Base-by-base conservation (phyloP, 2,113 vertebrate species). In the Corythaixoides concolor region DNA sequence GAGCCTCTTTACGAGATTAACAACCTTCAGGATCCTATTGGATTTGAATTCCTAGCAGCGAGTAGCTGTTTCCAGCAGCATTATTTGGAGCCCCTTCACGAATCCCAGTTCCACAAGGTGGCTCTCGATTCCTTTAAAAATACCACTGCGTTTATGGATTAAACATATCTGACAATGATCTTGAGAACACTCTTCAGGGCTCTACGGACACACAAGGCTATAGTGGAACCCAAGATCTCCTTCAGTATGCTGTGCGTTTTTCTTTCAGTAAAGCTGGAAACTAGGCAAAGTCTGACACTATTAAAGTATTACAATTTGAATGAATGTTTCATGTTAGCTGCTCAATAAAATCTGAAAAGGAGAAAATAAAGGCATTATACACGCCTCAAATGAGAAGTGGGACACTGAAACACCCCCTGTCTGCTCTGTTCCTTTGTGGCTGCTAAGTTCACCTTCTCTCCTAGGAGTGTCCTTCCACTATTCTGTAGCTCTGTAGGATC, bases 61-160 rank as follows among this genome's bases (percentile, higher is more conserved):
- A 86, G 37, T 7, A 84, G 52, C 63, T 70, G 35, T 37, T 90
- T 18, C 62, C 49, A 47, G n/a, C 24, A 45, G 15, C 5, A 50
- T 53, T 24, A 33, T 43, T 49, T 56, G 33, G 28, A 83, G 39
- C 52, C 39, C 45, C 68, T 95, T 74, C 33, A 3, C n/a, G 69
- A 96, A 88, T 60, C 23, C 41, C 53, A 90, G 66, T 81, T 97
- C 97, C 97, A 97, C 96, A 91, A 97, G 97, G 93, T 97, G 97
- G 97, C 97, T 96, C 96, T 83, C 39, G 2, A 82, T 80, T 72
- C 94, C 92, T 89, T 87, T 55, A 58, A 83, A 95, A 91, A 90
- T 49, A 59, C 17, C 17, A 13, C 41, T 64, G 74, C 7, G 0
- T 88, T 85, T 93, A 35, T 58, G 35, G 49, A 39, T 75, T 68